These are phyloP conservation scores for Laupala kohalensis DNA, from an alignment of 1,140 invertebrate species.

Conservation along the genomic window DNA sequence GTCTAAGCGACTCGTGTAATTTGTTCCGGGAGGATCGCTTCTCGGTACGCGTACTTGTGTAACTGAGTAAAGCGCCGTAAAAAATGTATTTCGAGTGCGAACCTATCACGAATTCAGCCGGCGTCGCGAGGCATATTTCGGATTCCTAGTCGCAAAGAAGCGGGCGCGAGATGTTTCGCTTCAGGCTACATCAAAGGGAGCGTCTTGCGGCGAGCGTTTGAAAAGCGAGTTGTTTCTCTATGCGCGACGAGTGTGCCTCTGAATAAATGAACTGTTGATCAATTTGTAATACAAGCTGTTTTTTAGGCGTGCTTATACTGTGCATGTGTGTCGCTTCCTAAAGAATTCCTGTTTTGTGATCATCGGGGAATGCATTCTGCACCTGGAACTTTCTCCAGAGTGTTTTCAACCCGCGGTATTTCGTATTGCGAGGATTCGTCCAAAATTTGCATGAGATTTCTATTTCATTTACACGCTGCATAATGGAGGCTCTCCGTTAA, in stretches of 20 bases:
- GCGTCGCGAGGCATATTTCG: neutral
- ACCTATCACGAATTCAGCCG: neutral
- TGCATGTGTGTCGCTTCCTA: neutral
- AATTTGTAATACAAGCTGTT: neutral
- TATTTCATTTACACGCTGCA: slow-evolving; percentile 47
- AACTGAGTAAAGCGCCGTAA: neutral
- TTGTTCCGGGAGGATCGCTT: neutral
- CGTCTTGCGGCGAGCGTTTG: neutral
- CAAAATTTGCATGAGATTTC: slow-evolving; percentile 41
- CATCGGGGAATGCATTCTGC: neutral
- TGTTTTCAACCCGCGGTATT: neutral
- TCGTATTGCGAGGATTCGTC: neutral
- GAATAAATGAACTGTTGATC: neutral
- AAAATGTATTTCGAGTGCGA: neutral
- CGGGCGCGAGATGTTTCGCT: neutral
- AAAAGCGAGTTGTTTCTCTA: neutral
- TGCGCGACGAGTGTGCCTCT: neutral
- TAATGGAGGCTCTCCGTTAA: slow-evolving; percentile 35
- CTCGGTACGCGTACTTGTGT: neutral
- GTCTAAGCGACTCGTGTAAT: neutral
- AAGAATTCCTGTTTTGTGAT: neutral
- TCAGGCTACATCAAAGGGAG: neutral
- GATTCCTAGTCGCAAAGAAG: neutral
- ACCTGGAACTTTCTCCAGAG: neutral
- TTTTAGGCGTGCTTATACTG: neutral